A percentile compares a stretch with the other conserved stretches of the same genome.
Conservation (phyloP, 2,113 vertebrate species). For the Callithrix jacchus region DNA sequence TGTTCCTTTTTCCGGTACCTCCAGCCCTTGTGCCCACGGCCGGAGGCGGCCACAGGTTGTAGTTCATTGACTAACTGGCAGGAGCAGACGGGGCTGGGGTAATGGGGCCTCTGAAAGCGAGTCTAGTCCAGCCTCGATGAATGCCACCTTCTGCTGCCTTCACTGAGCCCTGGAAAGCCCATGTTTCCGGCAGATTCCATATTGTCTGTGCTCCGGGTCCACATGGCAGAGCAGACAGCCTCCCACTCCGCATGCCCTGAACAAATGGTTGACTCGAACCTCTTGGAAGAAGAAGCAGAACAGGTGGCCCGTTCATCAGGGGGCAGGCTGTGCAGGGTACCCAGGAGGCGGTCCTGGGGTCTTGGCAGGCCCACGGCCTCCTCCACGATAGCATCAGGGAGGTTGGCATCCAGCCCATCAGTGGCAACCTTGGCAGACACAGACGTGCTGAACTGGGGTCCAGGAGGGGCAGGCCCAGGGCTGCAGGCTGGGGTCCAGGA, state of each 20-base stretch:
- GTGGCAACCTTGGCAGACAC: fast-evolving
- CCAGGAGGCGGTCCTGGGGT: fast-evolving
- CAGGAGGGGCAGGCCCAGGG: not conserved
- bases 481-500: not conserved
- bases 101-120: not conserved
- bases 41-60: not conserved
- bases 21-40: fast-evolving
- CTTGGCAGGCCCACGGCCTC: not conserved
- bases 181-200: not conserved
- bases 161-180: fast-evolving
- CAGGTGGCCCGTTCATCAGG: slow-evolving; percentile 62
- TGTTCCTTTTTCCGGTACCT: not conserved
- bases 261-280: slow-evolving; percentile 43
- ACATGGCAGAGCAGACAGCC: slow-evolving; percentile 19
- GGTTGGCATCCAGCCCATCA: not conserved
- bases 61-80: not conserved
- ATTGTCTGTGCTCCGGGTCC: slow-evolving; percentile 38
- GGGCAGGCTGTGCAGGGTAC: not conserved
- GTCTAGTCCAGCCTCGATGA: not conserved
- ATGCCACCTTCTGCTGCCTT: not conserved
- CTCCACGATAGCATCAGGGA: not conserved
- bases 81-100: not conserved
- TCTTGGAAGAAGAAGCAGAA: slow-evolving; percentile 64
- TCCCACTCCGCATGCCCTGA: not conserved
- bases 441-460: fast-evolving